These are phyloP conservation scores for Sarcophaga variegata DNA, from an alignment of 2,888 invertebrate genomes.

Conservation along the genomic window DNA sequence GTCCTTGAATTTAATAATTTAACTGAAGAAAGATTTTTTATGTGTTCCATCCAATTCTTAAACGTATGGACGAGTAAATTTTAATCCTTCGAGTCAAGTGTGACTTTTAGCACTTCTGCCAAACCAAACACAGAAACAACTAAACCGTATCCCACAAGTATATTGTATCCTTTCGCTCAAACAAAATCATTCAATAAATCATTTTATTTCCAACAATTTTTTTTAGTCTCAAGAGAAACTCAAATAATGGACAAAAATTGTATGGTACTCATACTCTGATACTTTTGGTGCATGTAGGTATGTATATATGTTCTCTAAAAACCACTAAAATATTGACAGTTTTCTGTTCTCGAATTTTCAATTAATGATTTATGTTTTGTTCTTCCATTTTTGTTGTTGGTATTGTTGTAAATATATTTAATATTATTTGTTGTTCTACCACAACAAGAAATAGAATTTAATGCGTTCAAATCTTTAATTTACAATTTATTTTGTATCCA, in stretches of 20 bases:
- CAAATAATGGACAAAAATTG: neutral
- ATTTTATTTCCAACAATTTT: constrained; percentile 28
- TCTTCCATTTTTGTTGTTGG: neutral
- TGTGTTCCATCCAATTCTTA: too few relatives aligned
- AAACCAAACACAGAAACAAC: constrained; percentile 57
- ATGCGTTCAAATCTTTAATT: constrained; percentile 15
- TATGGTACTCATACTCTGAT: too few relatives aligned
- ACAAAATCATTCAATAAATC: constrained; percentile 52
- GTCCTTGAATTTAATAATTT: too few relatives aligned
- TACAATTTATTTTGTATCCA: neutral
- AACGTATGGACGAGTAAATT: neutral
- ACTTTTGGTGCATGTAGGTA: too few relatives aligned
- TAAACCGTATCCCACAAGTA: constrained; percentile 34
- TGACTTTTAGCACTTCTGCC: constrained; percentile 68
- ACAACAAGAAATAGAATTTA: constrained; percentile 9
- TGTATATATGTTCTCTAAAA: neutral
- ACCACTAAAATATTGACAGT: constrained; percentile 48
- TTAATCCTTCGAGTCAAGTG: constrained; percentile 68
- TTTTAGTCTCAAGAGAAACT: constrained; percentile 28
- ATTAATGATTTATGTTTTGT: constrained; percentile 64
- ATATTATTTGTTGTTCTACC: constrained; percentile 1
- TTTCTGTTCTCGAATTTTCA: constrained; percentile 34
- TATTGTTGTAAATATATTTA: constrained; percentile 54
- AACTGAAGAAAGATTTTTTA: too few relatives aligned
- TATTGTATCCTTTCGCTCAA: constrained; percentile 39